Base-by-base conservation (phyloP, 2,797 vertebrate genomes). In the Microctenopoma steveboyesi region DNA sequence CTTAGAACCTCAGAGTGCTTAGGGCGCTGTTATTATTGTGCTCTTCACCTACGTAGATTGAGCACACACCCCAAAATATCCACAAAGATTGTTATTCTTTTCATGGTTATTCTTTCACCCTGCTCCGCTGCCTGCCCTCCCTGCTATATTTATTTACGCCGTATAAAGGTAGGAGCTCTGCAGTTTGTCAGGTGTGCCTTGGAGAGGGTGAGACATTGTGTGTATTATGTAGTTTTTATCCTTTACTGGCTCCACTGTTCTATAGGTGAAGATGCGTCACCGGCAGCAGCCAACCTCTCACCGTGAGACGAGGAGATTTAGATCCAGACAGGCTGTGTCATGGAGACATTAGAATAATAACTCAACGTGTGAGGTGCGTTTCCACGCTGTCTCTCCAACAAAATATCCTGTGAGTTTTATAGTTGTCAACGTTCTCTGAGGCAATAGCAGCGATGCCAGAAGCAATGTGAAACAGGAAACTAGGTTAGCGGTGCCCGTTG, bases 391-490 rank as follows among this genome's bases (percentile, higher is more conserved):
- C 69, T 68, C 53, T 73, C 74, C 59, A 72, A 83, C 53, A 66
- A 56, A 86, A 71, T 64, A 79, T 42, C 53, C 64, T 80, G 57
- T 49, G 77, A 75, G 61, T 33, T 81, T 74, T 70, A 69, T 48
- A 54, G 53, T 81, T 71, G 55, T 80, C 66, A 18, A 14, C 55
- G 61, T 71, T 30, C 50, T 82, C 64, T 53, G 37, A 85, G 56
- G 77, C 66, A 59, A 28, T 28, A 55, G 61, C 70, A 42, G 68
- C 47, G 27, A 37, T 45, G 75, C 72, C 55, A 50, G 61, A 39
- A 46, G 65, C 68, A 59, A 79, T 70, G 40, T 81, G 78, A 83
- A 85, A 89, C 63, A 37, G 53, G 68, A 81, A 70, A 75, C 72
- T 45, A 57, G 22, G 27, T 80, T 86, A 77, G 86, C 81, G 69